Evolutionary conservation across 2,888 invertebrate genomes (phyloP), one percentile per base, ranked within the genome.

Genomic region (Stenolophus ochropezus): DNA sequence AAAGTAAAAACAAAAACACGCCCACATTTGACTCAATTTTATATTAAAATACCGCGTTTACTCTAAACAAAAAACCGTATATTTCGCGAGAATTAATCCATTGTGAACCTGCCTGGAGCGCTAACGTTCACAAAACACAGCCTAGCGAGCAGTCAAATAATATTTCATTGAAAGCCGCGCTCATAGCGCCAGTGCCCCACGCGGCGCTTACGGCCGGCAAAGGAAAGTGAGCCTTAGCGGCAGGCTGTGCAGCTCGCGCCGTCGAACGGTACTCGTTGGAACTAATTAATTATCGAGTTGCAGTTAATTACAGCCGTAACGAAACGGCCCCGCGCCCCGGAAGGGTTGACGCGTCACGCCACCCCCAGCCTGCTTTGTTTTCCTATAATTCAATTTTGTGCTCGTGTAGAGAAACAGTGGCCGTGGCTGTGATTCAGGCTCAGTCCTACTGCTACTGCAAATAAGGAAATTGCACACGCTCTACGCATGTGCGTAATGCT

Each of bases 241-340:
- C 6, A 18, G 25, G 20, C 20, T 6, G 27, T 65, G 11, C 51
- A 56, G 73, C 71, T 23, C 84, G 86, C 85, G 86, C 85, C 87
- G 86, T 86, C 87, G 86, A 87, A 86, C 88, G 87, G 87, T 85
- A 86, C 87, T 88, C 86, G 87, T 87, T 88, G 88, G 87, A 88
- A 88, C 89, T 89, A 88, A 88, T 88, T 89, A 89, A 88, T 89
- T 88, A 88, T 88, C 88, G 88, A 88, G 88, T 87, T 87, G 87
- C 86, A 88, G 88, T 88, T 88, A 89, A 89, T 89, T 89, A 89
- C 88, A 86, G 85, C 85, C 87, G 87, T 87, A 87, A 87, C 87
- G 86, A 87, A 85, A 69, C 83, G 84, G 84, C 84, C 49, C 78
- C 58, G 74, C 47, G 2, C 73, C 73, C 49, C 73, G 27, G 42